Conservation (phyloP, 2,797 vertebrate genomes). For the Morelia viridis region DNA sequence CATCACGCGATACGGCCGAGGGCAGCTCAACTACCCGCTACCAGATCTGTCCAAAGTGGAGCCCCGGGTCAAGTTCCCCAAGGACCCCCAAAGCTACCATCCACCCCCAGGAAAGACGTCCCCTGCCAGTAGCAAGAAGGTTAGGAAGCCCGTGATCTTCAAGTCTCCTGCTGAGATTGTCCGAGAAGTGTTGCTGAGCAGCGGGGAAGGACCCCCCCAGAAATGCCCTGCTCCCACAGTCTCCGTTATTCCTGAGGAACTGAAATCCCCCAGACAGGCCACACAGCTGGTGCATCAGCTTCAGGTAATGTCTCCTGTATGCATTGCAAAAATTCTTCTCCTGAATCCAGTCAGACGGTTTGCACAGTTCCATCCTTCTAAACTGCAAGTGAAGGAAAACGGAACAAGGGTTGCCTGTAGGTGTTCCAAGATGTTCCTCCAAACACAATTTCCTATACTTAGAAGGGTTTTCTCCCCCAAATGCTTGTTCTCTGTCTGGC, state of each 20-base stretch:
- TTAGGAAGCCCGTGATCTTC: constrained; percentile 70
- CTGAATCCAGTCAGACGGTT: background rate
- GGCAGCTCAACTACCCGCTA: constrained; percentile 75
- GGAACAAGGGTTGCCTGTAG: too few relatives aligned
- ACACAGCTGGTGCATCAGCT: constrained; percentile 85
- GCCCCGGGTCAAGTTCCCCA: constrained; percentile 83
- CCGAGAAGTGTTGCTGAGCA: constrained; percentile 82
- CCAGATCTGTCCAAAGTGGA: constrained; percentile 92
- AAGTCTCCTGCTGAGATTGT: constrained; percentile 91
- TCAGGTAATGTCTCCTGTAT: constrained; percentile 76
- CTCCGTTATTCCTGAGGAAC: constrained; percentile 76
- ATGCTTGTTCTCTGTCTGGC: background rate
- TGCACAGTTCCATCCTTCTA: background rate
- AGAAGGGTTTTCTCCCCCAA: too few relatives aligned
- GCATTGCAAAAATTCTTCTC: background rate
- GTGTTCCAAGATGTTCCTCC: background rate
- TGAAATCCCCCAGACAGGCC: constrained; percentile 81
- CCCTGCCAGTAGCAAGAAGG: constrained; percentile 18
- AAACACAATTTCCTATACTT: background rate
- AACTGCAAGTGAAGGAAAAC: background rate
- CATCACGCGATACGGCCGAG: constrained; percentile 73
- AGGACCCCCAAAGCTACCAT: constrained; percentile 75
- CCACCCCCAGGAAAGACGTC: constrained; percentile 79
- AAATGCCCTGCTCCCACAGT: constrained; percentile 22
- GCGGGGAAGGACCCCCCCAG: constrained; percentile 45